Base-by-base conservation (phyloP, 2,113 vertebrate species). In the Ciconia stormi region DNA sequence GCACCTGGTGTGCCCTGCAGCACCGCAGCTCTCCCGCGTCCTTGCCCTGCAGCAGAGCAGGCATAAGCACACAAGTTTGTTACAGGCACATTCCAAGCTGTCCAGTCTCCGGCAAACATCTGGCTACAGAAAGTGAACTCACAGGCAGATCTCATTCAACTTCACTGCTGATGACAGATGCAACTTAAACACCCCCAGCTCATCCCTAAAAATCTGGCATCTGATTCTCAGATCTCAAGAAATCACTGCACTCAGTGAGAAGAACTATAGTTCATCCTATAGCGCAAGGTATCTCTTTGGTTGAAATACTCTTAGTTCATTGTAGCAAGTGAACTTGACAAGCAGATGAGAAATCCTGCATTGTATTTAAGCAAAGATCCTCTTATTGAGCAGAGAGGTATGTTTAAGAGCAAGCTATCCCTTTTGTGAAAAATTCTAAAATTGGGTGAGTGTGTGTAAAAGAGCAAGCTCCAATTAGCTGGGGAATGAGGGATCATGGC, bases 71-170 rank as follows among this genome's bases (percentile, higher is more conserved):
- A 23, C 11, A 6, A 1, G 7, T 63, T 36, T 20, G 34, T 9
- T 11, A 53, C 30, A 10, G 36, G 53, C 32, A 69, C 61, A 5
- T 3, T 10, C 29, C 47, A 11, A 6, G 34, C 13, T 18, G 16
- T 8, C 36, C 34, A 8, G 20, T 6, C 36, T 25, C 50, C 32
- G n/a, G 55, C 20, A 26, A 69, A 50, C 62, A 22, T 27, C 69
- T n/a, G 21, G 20, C 47, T 58, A 30, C 34, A n/a, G 21, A 19
- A 61, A 74, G 32, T 20, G 22, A 55, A n/a, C 29, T 42, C 29
- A 6, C 0, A 0, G 38, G 10, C 42, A 23, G 15, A 36, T 34
- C 34, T 23, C 1, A 0, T 29, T 47, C 42, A 50, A 8, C 47
- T 40, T 47, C 47, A 36, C 3, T 10, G 44, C 23, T 47, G 56